Base-by-base conservation (phyloP, 2,797 vertebrate genomes). In the Acanthurus tractus region DNA sequence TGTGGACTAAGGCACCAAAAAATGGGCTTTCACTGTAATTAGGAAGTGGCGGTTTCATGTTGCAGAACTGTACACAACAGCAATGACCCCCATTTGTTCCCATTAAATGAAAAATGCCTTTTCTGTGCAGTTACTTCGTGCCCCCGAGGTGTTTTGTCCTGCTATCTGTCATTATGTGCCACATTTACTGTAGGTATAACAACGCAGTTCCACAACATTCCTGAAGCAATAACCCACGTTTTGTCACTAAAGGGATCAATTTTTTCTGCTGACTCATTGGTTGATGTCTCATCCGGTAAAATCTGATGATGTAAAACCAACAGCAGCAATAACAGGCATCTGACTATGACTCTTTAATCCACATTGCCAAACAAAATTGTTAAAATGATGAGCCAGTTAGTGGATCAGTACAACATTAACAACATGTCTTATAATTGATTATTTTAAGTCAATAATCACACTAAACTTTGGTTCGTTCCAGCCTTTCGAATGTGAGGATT, bases 91-190 rank as follows among this genome's bases (percentile, higher is more conserved):
- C 71, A 86, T 89, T 87, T 87, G 76, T 88, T 86, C 80, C 85
- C 63, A 81, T 86, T 84, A 80, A 86, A 86, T 81, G 83, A 89
- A 84, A 86, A 88, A 87, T 82, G 70, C 61, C 65, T 70, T 52
- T 69, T 57, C 76, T 48, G 52, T 61, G 70, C 78, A 18, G 86
- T 83, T 78, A 71, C 86, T 82, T 78, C 36, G 55, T 45, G 73
- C 82, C 87, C 63, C 77, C 3, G 64, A 7, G 78, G 81, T 63
- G 79, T 75, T 83, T 83, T 48, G 52, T 46, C 63, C 67, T 29
- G 72, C 74, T 23, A 85, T 88, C 77, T 82, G 75, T 83, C 86
- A 87, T 65, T 62, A 76, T 66, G 58, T 62, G 76, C 57, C 78
- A 65, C 73, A 59, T 58, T 46, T 38, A 59, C 48, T 36, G 36